Evolutionary conservation across 2,113 vertebrate species (phyloP).

Genomic region (Plectropomus leopardus): DNA sequence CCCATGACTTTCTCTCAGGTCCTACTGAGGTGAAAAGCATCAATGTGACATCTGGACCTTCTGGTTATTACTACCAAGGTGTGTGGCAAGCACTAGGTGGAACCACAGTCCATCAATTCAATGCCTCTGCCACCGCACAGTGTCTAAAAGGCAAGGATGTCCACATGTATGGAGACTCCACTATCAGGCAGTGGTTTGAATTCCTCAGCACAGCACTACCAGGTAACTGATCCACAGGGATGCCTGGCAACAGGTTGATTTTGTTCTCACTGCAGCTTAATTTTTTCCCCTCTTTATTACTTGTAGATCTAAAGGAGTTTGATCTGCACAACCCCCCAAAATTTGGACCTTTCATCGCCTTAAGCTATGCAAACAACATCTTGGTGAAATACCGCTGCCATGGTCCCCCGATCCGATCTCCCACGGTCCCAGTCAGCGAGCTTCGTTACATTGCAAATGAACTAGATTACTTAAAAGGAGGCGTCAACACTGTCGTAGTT

Average conservation of each 20-base stretch:
- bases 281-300: too few relatives aligned
- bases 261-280: too few relatives aligned
- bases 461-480: too few relatives aligned
- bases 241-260: too few relatives aligned
- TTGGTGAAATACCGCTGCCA: slow-evolving; percentile 90
- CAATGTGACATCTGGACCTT: slow-evolving; percentile 68
- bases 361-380: slow-evolving; percentile 89
- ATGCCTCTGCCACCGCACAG: too few relatives aligned
- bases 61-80: slow-evolving; percentile 90
- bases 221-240: too few relatives aligned
- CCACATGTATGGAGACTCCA: too few relatives aligned
- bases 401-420: slow-evolving; percentile 91
- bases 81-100: slow-evolving; percentile 86
- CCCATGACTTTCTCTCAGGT: slow-evolving; percentile 25
- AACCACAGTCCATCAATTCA: slow-evolving; percentile 18
- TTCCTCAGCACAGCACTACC: too few relatives aligned
- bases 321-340: too few relatives aligned
- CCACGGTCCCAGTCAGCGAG: slow-evolving; percentile 82
- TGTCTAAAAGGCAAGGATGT: too few relatives aligned
- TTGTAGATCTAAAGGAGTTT: too few relatives aligned
- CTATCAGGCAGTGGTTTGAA: too few relatives aligned
- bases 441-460: slow-evolving; percentile 85
- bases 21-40: slow-evolving; percentile 10
- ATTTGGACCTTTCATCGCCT: slow-evolving; percentile 90
- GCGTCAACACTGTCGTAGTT: slow-evolving; percentile 85